Evolutionary conservation across 2,888 invertebrate genomes (phyloP), one percentile per base, ranked within the genome.

Genomic region (Ormyrus labotus): DNA sequence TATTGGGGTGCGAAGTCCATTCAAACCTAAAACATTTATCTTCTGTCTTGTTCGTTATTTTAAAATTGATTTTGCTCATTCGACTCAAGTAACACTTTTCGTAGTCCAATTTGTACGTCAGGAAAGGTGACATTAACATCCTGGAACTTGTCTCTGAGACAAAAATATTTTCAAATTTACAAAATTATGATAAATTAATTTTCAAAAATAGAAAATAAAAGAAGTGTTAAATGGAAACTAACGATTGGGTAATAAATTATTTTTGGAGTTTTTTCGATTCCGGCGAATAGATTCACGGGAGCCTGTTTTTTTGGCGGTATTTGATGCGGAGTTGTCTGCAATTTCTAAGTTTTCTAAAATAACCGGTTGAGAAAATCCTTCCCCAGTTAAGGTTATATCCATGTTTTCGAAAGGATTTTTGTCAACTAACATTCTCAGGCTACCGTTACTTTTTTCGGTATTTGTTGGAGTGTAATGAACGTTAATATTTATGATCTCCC

Each of bases 401-500:
- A 91, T 87, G 79, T 92, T 91, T 83, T 94, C 93, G 84, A 92
- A 93, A 64, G 93, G 93, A 89, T 94, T 94, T 6, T 73, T 53
- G 1, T 82, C 60, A 9, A 77, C 50, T 9, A 45, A 2, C 48
- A 80, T 65, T 51, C 8, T 64, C 5, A 82, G 57, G 2, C 45
- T 13, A 8, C 65, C 50, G 10, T 19, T 10, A 55, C 53, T 77
- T 61, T 73, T 76, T 58, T 60, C 45, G 0, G 13, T 9, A 10
- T 60, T 45, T 6, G 3, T 45, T 0, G 80, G 76, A 6, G 58
- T 1, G 74, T 77, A 82, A 2, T 34, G 11, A 34, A 80, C 10
- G 9, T 19, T 70, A 6, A 80, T n/a, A 34, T 48, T 45, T 7
- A 5, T 53, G 5, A 61, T 64, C 7, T 76, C 72, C 2, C 60